Conservation (phyloP, 2,797 vertebrate genomes). For the Astyanax mexicanus region DNA sequence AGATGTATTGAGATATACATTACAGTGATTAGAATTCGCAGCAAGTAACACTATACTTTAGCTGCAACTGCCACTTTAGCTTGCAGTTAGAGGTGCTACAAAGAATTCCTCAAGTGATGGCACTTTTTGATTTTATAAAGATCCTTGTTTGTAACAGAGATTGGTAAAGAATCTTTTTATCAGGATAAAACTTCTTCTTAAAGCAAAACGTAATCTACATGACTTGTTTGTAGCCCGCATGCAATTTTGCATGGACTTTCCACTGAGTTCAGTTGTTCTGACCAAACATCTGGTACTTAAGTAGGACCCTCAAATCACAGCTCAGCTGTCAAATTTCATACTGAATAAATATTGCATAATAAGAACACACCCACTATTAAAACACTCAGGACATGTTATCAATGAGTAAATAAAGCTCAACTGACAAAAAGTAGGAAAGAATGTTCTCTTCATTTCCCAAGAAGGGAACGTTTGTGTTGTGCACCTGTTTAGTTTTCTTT, state of each 20-base stretch:
- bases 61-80: not conserved
- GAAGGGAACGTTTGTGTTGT: not conserved
- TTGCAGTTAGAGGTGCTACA: too few relatives aligned
- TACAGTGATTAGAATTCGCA: not conserved
- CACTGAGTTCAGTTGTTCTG: not conserved
- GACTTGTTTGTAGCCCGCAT: not conserved
- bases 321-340: not conserved
- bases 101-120: too few relatives aligned
- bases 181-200: too few relatives aligned
- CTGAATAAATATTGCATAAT: not conserved
- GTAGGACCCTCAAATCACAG: not conserved
- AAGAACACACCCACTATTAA: constrained; percentile 13
- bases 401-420: constrained; percentile 11
- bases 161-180: too few relatives aligned
- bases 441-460: not conserved
- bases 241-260: not conserved
- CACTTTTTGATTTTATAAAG: too few relatives aligned
- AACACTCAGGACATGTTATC: constrained; percentile 33
- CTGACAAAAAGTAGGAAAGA: not conserved
- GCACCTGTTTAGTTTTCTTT: not conserved
- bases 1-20: constrained; percentile 1
- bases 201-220: too few relatives aligned
- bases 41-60: not conserved
- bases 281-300: not conserved
- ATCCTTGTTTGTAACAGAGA: too few relatives aligned